Base-by-base conservation (phyloP, 2,113 vertebrate genomes). In the Canis aureus region DNA sequence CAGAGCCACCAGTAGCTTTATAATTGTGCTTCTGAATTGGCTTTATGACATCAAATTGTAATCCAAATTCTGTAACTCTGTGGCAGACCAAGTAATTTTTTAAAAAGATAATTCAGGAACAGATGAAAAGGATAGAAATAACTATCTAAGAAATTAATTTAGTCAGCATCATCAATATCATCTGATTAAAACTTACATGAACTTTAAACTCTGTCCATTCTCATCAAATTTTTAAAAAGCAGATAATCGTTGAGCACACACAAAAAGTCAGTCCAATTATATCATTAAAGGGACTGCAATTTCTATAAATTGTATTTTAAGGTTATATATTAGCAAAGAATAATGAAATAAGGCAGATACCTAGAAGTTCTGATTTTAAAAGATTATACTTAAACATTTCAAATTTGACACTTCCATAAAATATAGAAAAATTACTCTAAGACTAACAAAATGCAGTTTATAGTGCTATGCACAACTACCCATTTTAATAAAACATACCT, bases 401-500 rank as follows among this genome's bases (percentile, higher is more conserved):
- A 84, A 20, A 91, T 84, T 57, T 91, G 12, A 79, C 49, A 81
- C 12, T 78, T 49, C 15, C 74, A 27, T 35, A 76, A 74, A 76
- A 62, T 60, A 66, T 1, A 89, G 64, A 20, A 93, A 81, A 62
- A 76, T 43, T 43, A 43, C 6, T 71, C 6, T 38, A 88, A 83
- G 25, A 83, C 20, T 89, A 25, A 84, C 29, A 55, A 74, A 51
- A 35, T 64, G 13, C 23, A 38, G 15, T 55, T 62, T 73, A 43
- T 59, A 80, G 1, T 11, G 62, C 13, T 81, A 16, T 35, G 51
- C 29, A 51, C 11, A 79, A 62, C 6, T 55, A 73, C 12, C 88
- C 17, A 89, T 59, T 89, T 86, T 49, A 95, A 84, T 91, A 64
- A 87, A 64, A 60, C 73, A 73, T 32, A 83, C 23, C 13, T 92